Percentiles rank a stretch among this genome's conserved stretches.
Evolutionary conservation across 2,888 invertebrate species (phyloP).

Genomic region (Litoditis marina): DNA sequence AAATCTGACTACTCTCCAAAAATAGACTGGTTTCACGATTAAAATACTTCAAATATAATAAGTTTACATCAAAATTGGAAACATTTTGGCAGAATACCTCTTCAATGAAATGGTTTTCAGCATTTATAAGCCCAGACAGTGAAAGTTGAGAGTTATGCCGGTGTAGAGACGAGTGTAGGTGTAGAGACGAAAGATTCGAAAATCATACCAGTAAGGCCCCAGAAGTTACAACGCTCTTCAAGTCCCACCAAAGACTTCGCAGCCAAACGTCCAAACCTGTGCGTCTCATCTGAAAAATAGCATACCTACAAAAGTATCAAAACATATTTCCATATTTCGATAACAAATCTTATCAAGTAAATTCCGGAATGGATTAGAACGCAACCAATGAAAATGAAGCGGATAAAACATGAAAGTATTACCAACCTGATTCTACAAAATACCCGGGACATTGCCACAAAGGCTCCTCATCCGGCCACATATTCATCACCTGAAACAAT

Average conservation of each 20-base stretch:
- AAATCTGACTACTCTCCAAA: slow-evolving; percentile 1
- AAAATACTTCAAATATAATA: neutral
- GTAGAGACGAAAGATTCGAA: too few relatives aligned
- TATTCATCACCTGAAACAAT: slow-evolving; percentile 40
- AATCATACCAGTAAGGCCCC: slow-evolving; percentile 23
- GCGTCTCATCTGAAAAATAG: slow-evolving; percentile 17
- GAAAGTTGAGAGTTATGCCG: too few relatives aligned
- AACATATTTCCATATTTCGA: too few relatives aligned
- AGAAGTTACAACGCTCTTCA: slow-evolving; percentile 32
- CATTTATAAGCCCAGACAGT: too few relatives aligned
- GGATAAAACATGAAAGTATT: slow-evolving; percentile 6
- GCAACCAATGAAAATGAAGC: neutral
- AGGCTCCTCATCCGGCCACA: slow-evolving; percentile 52
- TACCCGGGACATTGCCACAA: slow-evolving; percentile 61
- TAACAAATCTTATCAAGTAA: too few relatives aligned
- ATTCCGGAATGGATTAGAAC: too few relatives aligned
- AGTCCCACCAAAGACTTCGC: slow-evolving; percentile 48
- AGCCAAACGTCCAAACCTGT: slow-evolving; percentile 44
- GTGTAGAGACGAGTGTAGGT: too few relatives aligned
- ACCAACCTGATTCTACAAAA: slow-evolving; percentile 52
- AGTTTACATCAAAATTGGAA: neutral
- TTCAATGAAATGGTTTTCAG: too few relatives aligned
- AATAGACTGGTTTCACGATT: neutral
- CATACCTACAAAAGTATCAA: too few relatives aligned
- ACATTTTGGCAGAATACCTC: too few relatives aligned